Evolutionary conservation across 2,113 vertebrate species (phyloP), one percentile per base, ranked within the genome.

Genomic region (Gavia stellata): DNA sequence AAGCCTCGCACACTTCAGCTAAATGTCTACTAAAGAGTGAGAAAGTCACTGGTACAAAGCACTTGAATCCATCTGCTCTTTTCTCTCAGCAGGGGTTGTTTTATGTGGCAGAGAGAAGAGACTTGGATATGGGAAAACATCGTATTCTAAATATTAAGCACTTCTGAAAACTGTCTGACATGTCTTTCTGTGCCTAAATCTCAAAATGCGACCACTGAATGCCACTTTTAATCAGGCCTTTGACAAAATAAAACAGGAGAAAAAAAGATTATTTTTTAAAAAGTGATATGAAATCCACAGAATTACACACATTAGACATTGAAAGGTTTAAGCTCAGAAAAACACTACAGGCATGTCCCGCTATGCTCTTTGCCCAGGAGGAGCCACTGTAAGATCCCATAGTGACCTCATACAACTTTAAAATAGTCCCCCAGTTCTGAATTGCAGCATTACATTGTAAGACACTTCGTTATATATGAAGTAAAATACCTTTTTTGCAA

Each of bases 1-100:
- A 50, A 89, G 78, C 65, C 65, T 89, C 15, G 7, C 50, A 34
- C 49, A 38, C 83, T 71, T 40, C 55, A 91, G 49, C 34, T 52
- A 28, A 77, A 67, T 1, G 0, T 47, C 62, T 71, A 40, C 55
- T 59, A 23, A 86, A 56, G 55, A 52, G 50, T 24, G 59, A 75
- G 45, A 78, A n/a, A 81, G 45, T 42, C 56, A 9, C 38, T 49
- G 50, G 31, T 80, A 70, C 34, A 44, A 68, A 87, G 33, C 50
- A 70, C 83, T 67, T 38, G 44, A 91, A 92, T 63, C 58, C 63
- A 86, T 73, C 89, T 62, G 75, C 75, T 77, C 62, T 77, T n/a
- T 77, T 56, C 84, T 91, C 95, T 83, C 77, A 58, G n/a, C 81
- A 78, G 89, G 75, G 24, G 5, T 40, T 88, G 63, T 84, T 92